Evolutionary conservation across 2,888 invertebrate genomes (phyloP).

Genomic region (Argynnis bischoffii): DNA sequence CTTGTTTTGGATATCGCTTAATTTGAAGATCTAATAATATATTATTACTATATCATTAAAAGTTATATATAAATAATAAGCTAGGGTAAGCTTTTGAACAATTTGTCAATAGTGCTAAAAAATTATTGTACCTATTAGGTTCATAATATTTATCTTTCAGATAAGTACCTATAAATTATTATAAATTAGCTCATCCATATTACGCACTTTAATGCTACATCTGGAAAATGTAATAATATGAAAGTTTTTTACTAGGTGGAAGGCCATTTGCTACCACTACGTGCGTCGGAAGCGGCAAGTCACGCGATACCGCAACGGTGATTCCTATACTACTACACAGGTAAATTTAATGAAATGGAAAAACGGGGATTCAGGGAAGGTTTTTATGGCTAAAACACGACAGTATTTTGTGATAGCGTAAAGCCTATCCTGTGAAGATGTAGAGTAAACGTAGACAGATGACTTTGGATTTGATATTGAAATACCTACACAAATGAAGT

Average conservation of each 20-base stretch:
- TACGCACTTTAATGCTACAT: background rate
- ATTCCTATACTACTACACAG: conserved; percentile 91
- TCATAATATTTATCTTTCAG: too few relatives aligned
- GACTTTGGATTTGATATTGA: too few relatives aligned
- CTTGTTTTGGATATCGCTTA: background rate
- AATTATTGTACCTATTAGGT: too few relatives aligned
- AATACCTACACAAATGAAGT: too few relatives aligned
- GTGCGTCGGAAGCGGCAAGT: conserved; percentile 88
- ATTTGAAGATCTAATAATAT: background rate
- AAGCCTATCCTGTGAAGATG: too few relatives aligned
- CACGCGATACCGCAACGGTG: conserved; percentile 90
- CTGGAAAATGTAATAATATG: conserved; percentile 4
- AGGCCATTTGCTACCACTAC: conserved; percentile 92
- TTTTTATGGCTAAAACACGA: background rate
- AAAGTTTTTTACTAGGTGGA: conserved; percentile 83
- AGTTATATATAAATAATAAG: background rate
- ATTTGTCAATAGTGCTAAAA: too few relatives aligned
- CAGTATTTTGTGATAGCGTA: too few relatives aligned
- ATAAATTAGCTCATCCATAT: conserved; percentile 3
- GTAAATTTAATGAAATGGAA: conserved; percentile 60
- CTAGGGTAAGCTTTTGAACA: background rate
- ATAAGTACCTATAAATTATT: conserved; percentile 2
- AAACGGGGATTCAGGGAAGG: background rate
- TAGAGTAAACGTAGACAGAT: too few relatives aligned
- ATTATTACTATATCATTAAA: background rate